Base-by-base conservation (phyloP, 1,140 invertebrate species). In the Papilio polyxenes region DNA sequence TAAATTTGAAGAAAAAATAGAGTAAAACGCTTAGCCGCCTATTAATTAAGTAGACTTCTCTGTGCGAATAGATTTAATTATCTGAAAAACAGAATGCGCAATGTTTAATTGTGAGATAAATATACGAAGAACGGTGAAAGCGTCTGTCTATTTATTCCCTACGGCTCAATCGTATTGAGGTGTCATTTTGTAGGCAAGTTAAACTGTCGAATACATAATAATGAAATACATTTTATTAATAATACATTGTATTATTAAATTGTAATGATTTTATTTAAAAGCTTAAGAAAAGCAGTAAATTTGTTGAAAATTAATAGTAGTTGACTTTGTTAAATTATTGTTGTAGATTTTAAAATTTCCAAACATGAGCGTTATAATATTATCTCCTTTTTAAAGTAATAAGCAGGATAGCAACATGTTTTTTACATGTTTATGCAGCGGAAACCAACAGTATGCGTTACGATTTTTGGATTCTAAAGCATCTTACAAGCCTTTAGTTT, bases 41-140 rank as follows among this genome's bases (percentile, higher is more conserved):
- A 51, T 56, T 23, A 76, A 76, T 51, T 77, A 56, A 20, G 49
- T 31, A 23, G 48, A 49, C 8, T 10, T 56, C 49, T 48, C 8
- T 37, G 11, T 15, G 56, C 23, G n/a, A 77, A 77, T 23, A 20
- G 20, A 53, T 77, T 77, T 53, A 53, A 77, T 77, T 31, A 53
- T 8, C 49, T 49, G n/a, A 77, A 51, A 15, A 77, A 20, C 20
- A 8, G n/a, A 49, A 1, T 20, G 20, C 65, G 31, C 4, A 40
- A 13, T 40, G 23, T 72, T 37, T 17, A 40, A 72, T 15, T 37
- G 11, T 37, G 31, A 72, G 31, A 15, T 15, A 72, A 72, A 72
- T 40, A 37, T 13, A 37, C 11, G 65, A 72, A 37, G 11, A 72
- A 72, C 13, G 3, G 11, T 15, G 9, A 72, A 72, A 72, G 37